Percentiles rank a stretch among this genome's conserved stretches.
Conservation (phyloP, 2,888 invertebrate species). For the Trichopoda pennipes region DNA sequence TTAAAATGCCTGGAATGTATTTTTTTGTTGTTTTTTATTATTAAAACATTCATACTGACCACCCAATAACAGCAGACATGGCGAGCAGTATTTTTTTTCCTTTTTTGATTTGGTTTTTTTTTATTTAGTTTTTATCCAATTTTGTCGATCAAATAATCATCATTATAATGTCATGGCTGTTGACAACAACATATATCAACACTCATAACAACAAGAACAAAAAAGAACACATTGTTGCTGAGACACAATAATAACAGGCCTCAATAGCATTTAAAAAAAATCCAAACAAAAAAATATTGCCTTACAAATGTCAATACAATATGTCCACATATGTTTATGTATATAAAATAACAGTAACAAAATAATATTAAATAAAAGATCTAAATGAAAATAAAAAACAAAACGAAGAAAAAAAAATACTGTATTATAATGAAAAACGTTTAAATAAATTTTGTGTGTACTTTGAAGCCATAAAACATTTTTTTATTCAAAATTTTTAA, state of each 20-base stretch:
- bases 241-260: constrained; percentile 18
- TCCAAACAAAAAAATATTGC: constrained; percentile 37
- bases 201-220: constrained; percentile 22
- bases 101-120: constrained; percentile 10
- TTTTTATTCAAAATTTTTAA: neutral
- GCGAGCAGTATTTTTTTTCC: neutral
- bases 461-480: neutral
- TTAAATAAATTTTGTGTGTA: constrained; percentile 6
- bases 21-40: neutral
- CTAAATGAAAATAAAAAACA: no score
- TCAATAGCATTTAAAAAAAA: constrained; percentile 24
- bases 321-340: constrained; percentile 49
- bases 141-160: constrained; percentile 54
- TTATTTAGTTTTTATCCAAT: constrained; percentile 17
- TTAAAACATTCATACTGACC: constrained; percentile 28
- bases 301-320: constrained; percentile 61
- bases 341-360: constrained; percentile 32
- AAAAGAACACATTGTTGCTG: constrained; percentile 2
- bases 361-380: neutral
- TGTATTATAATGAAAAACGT: constrained; percentile 1
- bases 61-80: constrained; percentile 31
- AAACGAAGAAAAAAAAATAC: constrained; percentile 10
- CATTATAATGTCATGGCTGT: constrained; percentile 58
- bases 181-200: constrained; percentile 63
- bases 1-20: constrained; percentile 18